Conservation (phyloP, 2,888 invertebrate species). For the Capitulum mitella region DNA sequence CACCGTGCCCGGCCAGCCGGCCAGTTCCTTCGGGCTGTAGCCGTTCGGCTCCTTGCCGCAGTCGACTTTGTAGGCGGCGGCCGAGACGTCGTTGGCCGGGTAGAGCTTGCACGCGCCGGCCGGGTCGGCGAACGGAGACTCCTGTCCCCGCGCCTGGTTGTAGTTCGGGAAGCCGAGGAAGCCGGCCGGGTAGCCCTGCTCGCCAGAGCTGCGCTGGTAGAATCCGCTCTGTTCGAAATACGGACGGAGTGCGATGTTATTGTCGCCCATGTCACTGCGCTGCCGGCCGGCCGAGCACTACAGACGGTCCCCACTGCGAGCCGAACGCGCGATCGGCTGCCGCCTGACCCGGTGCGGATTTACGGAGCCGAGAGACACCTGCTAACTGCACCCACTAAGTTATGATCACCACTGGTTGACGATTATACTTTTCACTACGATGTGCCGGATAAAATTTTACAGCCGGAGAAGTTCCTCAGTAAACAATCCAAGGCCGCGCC, state of each 20-base stretch:
- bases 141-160: slow-evolving; percentile 49
- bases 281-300: background rate
- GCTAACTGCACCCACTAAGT: background rate
- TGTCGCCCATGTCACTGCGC: background rate
- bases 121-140: slow-evolving; percentile 41
- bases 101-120: slow-evolving; percentile 41
- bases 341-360: background rate
- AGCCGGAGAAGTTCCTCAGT: background rate
- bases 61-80: slow-evolving; percentile 63
- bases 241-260: slow-evolving; percentile 65
- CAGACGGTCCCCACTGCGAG: background rate
- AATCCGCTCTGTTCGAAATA: slow-evolving; percentile 94
- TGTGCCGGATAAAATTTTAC: slow-evolving; percentile 8
- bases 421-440: slow-evolving; percentile 1
- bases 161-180: slow-evolving; percentile 53
- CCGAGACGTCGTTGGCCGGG: slow-evolving; percentile 66
- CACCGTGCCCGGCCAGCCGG: slow-evolving; percentile 51
- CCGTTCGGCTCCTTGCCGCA: slow-evolving; percentile 55
- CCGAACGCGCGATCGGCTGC: too few species aligned
- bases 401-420: background rate
- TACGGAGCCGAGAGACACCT: background rate
- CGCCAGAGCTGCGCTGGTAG: slow-evolving; percentile 78
- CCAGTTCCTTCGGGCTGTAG: slow-evolving; percentile 36
- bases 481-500: slow-evolving; percentile 8
- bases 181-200: slow-evolving; percentile 51